Evolutionary conservation across 2,113 vertebrate species (phyloP).

Genomic region (Elanoides forficatus): DNA sequence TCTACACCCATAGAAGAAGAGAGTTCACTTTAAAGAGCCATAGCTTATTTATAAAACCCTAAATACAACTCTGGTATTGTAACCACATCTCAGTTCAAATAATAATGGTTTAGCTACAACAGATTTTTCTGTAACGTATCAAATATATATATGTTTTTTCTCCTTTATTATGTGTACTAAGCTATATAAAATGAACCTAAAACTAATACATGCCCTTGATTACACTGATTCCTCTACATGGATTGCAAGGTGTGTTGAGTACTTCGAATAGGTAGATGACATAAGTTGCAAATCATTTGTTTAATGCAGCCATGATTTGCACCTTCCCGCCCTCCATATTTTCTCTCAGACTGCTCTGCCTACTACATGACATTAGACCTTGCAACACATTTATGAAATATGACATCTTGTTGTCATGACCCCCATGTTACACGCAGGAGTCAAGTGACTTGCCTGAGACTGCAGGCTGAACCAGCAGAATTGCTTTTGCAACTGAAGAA

Average conservation of each 20-base stretch:
- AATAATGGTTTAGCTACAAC: neutral
- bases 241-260: neutral
- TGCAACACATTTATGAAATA: neutral
- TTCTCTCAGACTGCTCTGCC: neutral
- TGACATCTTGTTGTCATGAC: neutral
- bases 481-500: neutral
- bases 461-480: neutral
- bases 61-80: neutral
- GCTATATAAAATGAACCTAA: neutral
- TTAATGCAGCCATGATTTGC: neutral
- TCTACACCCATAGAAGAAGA: neutral
- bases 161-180: neutral
- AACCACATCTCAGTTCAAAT: neutral
- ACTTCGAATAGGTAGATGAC: neutral
- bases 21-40: neutral
- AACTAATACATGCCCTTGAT: neutral
- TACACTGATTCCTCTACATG: neutral
- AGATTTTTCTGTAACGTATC: neutral
- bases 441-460: neutral
- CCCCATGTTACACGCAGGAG: neutral
- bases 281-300: neutral
- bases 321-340: neutral
- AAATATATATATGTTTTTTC: neutral
- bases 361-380: neutral
- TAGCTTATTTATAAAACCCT: neutral